Conservation (phyloP, 2,113 vertebrate genomes). For the Zapornia atra region DNA sequence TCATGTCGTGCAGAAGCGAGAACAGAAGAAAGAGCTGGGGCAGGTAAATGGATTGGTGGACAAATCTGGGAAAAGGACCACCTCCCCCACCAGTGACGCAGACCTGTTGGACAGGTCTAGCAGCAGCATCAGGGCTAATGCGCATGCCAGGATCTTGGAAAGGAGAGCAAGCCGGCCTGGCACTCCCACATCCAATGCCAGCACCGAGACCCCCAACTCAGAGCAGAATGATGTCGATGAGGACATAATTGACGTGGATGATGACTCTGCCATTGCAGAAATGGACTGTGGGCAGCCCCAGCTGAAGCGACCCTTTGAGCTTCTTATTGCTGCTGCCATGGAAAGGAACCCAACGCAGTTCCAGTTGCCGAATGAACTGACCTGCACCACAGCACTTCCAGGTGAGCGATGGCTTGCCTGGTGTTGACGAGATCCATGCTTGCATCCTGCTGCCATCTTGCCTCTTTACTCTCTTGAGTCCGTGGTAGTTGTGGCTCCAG, state of each 20-base stretch:
- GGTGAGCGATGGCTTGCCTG: constrained; percentile 71
- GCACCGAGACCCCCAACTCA: constrained; percentile 91
- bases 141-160: constrained; percentile 92
- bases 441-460: neutral
- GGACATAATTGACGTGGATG: constrained; percentile 92
- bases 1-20: constrained; percentile 85
- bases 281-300: constrained; percentile 86
- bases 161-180: constrained; percentile 90
- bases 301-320: constrained; percentile 95
- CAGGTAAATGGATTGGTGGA: constrained; percentile 95
- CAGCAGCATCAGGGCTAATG: constrained; percentile 83
- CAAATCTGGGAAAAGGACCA: constrained; percentile 84
- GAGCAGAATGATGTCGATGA: constrained; percentile 96
- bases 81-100: constrained; percentile 89
- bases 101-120: constrained; percentile 88
- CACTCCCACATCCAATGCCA: constrained; percentile 94
- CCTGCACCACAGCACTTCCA: constrained; percentile 97
- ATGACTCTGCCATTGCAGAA: constrained; percentile 87
- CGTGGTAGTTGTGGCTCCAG: neutral
- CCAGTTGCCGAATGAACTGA: constrained; percentile 96
- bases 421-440: neutral
- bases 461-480: neutral
- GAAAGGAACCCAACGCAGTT: constrained; percentile 98
- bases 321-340: constrained; percentile 97
- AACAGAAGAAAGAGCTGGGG: constrained; percentile 91